Evolutionary conservation across 2,113 vertebrate genomes (phyloP).

Genomic region (Oreochromis niloticus): DNA sequence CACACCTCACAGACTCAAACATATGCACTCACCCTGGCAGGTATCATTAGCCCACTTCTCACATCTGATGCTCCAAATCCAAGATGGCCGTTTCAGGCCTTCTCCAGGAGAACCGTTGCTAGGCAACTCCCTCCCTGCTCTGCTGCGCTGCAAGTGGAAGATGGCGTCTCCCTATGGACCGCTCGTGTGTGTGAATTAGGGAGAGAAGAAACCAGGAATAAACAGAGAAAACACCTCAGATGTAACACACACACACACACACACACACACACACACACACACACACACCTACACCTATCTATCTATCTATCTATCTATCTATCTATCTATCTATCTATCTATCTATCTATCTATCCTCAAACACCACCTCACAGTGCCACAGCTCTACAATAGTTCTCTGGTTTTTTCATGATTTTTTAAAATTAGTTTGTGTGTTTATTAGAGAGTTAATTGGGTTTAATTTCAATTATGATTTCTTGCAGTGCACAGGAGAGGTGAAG

Average conservation of each 20-base stretch:
- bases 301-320: no score
- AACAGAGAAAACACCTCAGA: constrained; percentile 18
- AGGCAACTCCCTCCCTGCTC: constrained; percentile 67
- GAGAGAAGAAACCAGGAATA: constrained; percentile 19
- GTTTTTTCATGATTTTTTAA: neutral
- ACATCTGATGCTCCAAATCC: constrained; percentile 62
- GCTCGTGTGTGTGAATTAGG: neutral
- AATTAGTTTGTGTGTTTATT: neutral
- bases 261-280: neutral
- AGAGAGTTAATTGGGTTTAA: neutral
- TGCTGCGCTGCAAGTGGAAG: constrained; percentile 59
- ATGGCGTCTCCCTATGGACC: constrained; percentile 63
- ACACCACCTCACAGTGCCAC: no score
- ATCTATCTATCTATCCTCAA: no score
- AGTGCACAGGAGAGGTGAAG: neutral
- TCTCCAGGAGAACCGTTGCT: constrained; percentile 59
- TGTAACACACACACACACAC: neutral
- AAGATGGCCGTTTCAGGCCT: constrained; percentile 63
- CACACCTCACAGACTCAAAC: neutral
- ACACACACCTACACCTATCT: neutral
- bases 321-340: no score
- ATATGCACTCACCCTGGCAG: constrained; percentile 19
- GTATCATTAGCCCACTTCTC: constrained; percentile 58
- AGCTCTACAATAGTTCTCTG: no score
- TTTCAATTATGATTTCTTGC: neutral